Conservation (phyloP, 2,888 invertebrate species). For the Drymonia ruficornis region DNA sequence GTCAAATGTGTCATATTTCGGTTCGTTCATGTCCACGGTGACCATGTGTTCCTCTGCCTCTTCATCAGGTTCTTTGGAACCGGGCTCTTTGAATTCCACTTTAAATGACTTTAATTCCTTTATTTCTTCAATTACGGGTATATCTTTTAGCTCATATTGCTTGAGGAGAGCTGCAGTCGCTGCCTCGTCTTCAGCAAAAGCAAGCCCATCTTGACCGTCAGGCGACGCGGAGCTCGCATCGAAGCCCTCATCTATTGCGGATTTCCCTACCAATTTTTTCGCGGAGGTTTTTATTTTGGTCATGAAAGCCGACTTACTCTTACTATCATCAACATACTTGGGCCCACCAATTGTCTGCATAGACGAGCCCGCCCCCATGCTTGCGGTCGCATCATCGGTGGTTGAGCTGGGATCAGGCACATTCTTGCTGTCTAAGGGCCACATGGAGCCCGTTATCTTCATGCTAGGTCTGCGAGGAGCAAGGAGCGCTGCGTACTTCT, state of each 20-base stretch:
- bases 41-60: slow-evolving; percentile 28
- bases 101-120: slow-evolving; percentile 8
- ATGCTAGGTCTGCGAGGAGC: not conserved
- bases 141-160: slow-evolving; percentile 25
- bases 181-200: slow-evolving; percentile 39
- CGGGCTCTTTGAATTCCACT: not conserved
- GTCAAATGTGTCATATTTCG: slow-evolving; percentile 8
- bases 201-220: slow-evolving; percentile 30
- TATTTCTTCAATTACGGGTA: slow-evolving; percentile 15
- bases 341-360: not conserved
- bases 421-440: not conserved
- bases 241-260: slow-evolving; percentile 15
- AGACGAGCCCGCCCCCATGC: not conserved
- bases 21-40: slow-evolving; percentile 27
- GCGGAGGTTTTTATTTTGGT: slow-evolving; percentile 19
- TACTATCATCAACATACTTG: slow-evolving; percentile 1
- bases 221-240: slow-evolving; percentile 11
- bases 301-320: slow-evolving; percentile 12
- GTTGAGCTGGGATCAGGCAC: not conserved
- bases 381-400: not conserved
- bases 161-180: slow-evolving; percentile 37
- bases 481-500: not conserved
- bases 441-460: not conserved
- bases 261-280: slow-evolving; percentile 31
- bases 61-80: slow-evolving; percentile 7